Conservation (phyloP, 1,140 invertebrate species). For the Pteromalus puparum region DNA sequence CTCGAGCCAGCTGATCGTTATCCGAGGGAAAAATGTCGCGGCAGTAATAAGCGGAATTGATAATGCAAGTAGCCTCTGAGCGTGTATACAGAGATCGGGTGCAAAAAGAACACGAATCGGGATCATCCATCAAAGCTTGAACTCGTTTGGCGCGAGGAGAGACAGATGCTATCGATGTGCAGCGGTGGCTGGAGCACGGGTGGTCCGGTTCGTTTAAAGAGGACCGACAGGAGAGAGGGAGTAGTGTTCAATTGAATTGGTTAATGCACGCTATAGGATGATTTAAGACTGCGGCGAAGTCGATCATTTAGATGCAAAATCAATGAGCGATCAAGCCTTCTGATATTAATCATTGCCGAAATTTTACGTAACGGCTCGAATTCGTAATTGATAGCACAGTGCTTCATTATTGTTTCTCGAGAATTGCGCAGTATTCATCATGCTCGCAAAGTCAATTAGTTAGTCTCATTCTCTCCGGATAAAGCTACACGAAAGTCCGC, state of each 20-base stretch:
- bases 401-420: background rate
- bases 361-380: background rate
- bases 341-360: background rate
- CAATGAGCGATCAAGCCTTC: slow-evolving; percentile 6
- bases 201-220: slow-evolving; percentile 38
- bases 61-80: background rate
- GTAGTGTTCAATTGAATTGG: slow-evolving; percentile 32
- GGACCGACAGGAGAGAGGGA: background rate
- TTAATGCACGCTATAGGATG: slow-evolving; percentile 17
- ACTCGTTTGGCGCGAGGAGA: slow-evolving; percentile 13
- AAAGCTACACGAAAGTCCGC: background rate
- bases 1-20: background rate
- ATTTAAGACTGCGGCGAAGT: background rate
- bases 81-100: background rate
- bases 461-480: background rate
- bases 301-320: slow-evolving; percentile 26
- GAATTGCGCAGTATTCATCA: background rate
- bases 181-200: background rate
- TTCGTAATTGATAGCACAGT: background rate
- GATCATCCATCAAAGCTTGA: slow-evolving; percentile 24
- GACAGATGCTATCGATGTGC: slow-evolving; percentile 11
- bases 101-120: background rate
- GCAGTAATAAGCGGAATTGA: background rate
- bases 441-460: background rate
- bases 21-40: background rate